Percentiles rank a stretch among this genome's conserved stretches.
Conservation (phyloP, 2,888 invertebrate genomes). For the Apotomis capreana region DNA sequence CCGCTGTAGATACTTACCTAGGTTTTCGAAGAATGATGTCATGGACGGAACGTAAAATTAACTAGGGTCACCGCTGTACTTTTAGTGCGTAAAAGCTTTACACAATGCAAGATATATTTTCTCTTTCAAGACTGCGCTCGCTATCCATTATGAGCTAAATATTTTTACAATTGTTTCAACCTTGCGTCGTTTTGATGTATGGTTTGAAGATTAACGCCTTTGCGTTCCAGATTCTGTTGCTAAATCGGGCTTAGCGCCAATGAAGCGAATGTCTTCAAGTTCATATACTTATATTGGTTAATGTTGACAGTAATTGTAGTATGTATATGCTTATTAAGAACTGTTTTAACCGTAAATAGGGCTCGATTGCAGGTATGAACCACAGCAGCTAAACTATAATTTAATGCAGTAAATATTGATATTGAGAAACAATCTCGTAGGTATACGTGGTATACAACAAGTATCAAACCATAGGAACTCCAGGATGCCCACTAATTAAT, state of each 20-base stretch:
- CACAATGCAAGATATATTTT: slow-evolving; percentile 27
- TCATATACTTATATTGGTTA: background rate
- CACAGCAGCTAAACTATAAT: too few species aligned
- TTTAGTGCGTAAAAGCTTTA: slow-evolving; percentile 20
- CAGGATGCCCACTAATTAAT: too few species aligned
- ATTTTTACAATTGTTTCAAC: slow-evolving; percentile 32
- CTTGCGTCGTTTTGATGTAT: slow-evolving; percentile 31
- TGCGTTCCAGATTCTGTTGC: slow-evolving; percentile 15
- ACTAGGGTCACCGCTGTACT: slow-evolving; percentile 19
- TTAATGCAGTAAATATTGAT: too few species aligned
- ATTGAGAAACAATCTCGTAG: too few species aligned
- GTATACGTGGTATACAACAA: too few species aligned
- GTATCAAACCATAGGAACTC: too few species aligned
- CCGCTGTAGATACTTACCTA: background rate
- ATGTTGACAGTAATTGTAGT: background rate
- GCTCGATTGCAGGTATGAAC: too few species aligned
- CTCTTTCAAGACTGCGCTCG: slow-evolving; percentile 10
- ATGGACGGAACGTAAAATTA: slow-evolving; percentile 25
- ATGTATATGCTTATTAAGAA: background rate
- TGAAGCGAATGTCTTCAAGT: slow-evolving; percentile 7
- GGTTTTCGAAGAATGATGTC: slow-evolving; percentile 33
- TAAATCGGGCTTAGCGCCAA: slow-evolving; percentile 13
- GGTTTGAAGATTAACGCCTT: slow-evolving; percentile 29
- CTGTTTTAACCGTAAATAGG: background rate
- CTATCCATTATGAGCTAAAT: slow-evolving; percentile 18